Base-by-base conservation (phyloP, 2,888 invertebrate species). In the Leptopilina drosophilae region DNA sequence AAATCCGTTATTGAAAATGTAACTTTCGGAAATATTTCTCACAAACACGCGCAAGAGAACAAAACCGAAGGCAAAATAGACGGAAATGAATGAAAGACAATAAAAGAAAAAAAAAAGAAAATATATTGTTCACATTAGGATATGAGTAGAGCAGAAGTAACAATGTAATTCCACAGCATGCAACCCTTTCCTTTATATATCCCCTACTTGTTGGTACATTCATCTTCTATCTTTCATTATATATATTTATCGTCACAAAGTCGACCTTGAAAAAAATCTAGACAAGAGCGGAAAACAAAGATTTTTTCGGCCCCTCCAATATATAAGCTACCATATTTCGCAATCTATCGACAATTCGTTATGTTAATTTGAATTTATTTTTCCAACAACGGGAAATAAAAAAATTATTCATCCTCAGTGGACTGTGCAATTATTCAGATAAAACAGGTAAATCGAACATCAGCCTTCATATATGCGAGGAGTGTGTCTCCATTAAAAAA, bases 141-240 rank as follows among this genome's bases (percentile, higher is more conserved):
- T 56, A 33, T 73, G 14, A 26, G 33, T 26, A 56, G 73, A 53
- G 53, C 56, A 73, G 73, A 56, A 73, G 53, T 12, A 73, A 73
- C 56, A 73, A 33, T 53, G 56, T 53, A 53, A n/a, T 53, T 73
- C 73, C 53, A 33, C n/a, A 73, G 53, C 73, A 73, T 73, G 53
- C 73, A 73, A 73, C 73, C 73, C 73, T 73, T 73, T 56, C 73
- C 53, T 73, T 73, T 73, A 73, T 73, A 73, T 73, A 73, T 56
- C 73, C 73, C 33, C 69, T 67, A 26, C 73, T 56, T 53, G 26
- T 53, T 73, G 26, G 26, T 53, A 73, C 67, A 56, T 73, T 73
- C 73, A 53, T 73, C 73, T 73, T 53, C 53, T 56, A 73, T 56
- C 53, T 56, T 53, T 56, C 33, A 20, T 33, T 73, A 56, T 33